Conservation (phyloP, 1,140 invertebrate genomes). For the Aphaenogaster floridana region DNA sequence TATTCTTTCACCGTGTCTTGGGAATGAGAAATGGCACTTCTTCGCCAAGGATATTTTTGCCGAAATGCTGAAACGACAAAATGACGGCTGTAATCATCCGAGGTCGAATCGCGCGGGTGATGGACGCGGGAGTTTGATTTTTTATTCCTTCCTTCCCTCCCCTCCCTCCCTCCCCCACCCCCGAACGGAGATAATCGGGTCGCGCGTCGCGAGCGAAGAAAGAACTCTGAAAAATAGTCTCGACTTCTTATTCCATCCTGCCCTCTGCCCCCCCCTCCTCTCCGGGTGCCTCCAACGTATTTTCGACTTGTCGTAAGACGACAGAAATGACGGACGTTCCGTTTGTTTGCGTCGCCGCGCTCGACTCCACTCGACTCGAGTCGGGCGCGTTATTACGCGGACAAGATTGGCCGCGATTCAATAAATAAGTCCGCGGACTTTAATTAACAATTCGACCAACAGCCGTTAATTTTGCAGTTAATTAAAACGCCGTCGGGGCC, state of each 20-base stretch:
- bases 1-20: slow-evolving; percentile 4
- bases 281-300: neutral
- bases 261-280: neutral
- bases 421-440: slow-evolving; percentile 35
- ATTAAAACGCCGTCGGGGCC: slow-evolving; percentile 41
- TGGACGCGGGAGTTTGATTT: slow-evolving; percentile 33
- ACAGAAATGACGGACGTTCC: slow-evolving; percentile 35
- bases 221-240: slow-evolving; percentile 45
- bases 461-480: slow-evolving; percentile 45
- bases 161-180: too few species aligned
- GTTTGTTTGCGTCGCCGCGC: slow-evolving; percentile 39
- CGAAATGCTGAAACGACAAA: slow-evolving; percentile 42
- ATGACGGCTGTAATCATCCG: slow-evolving; percentile 50
- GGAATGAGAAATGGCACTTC: slow-evolving; percentile 36
- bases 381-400: slow-evolving; percentile 1
- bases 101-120: slow-evolving; percentile 46
- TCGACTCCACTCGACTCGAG: neutral
- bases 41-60: slow-evolving; percentile 25
- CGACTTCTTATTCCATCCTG: slow-evolving; percentile 26
- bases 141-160: neutral
- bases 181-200: slow-evolving; percentile 44
- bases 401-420: slow-evolving; percentile 31
- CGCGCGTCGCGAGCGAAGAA: slow-evolving; percentile 38
- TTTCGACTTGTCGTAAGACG: slow-evolving; percentile 37
- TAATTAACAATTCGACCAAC: slow-evolving; percentile 54